Percentiles rank a stretch among this genome's conserved stretches.
Conservation (phyloP, 2,113 vertebrate species). For the Otus sunia region DNA sequence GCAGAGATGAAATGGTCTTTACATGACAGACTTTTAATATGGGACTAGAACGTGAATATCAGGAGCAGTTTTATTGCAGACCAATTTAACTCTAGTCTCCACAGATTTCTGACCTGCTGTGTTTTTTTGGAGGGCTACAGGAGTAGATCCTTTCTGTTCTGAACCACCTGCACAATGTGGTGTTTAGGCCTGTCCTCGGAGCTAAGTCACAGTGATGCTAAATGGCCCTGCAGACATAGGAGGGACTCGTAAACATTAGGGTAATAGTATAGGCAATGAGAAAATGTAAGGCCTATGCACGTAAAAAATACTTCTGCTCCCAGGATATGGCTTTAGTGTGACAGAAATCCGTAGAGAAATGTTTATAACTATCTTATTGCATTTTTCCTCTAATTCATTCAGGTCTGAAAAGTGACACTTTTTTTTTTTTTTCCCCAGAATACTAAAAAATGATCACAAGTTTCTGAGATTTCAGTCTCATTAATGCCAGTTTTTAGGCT, state of each 20-base stretch:
- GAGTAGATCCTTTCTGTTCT: neutral
- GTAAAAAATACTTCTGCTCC: neutral
- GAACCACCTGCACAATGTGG: too few relatives aligned
- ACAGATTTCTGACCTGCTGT: neutral
- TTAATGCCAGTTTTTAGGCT: neutral
- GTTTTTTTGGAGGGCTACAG: neutral
- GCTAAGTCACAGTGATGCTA: neutral
- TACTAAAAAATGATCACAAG: neutral
- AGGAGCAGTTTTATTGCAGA: rapidly evolving
- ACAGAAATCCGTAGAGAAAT: neutral
- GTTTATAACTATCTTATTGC: neutral
- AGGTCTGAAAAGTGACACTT: neutral
- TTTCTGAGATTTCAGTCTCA: neutral
- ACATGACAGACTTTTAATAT: neutral
- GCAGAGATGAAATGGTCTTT: neutral
- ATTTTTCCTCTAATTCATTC: neutral
- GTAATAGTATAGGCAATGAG: neutral
- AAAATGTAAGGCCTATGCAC: neutral
- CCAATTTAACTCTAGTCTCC: neutral
- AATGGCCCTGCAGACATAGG: rapidly evolving
- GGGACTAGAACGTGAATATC: neutral
- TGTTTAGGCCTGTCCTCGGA: neutral
- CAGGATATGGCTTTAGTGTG: neutral
- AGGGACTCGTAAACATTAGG: neutral
- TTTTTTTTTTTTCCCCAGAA: neutral